A percentile compares a stretch with the other conserved stretches of the same genome.
Conservation (phyloP, 2,113 vertebrate species). For the Nymphicus hollandicus region DNA sequence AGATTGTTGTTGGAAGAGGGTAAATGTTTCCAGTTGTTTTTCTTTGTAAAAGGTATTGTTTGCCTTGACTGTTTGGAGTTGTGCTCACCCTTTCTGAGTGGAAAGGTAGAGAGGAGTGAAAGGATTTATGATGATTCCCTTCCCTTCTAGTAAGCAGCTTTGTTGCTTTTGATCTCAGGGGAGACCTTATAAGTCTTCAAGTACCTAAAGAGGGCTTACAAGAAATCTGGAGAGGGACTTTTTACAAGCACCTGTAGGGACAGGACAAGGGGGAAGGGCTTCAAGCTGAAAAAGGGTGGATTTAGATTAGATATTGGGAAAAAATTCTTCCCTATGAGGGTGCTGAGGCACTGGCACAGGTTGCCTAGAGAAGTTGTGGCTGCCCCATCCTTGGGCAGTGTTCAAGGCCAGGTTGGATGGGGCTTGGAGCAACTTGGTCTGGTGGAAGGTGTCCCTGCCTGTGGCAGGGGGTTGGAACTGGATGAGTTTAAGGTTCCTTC, state of each 20-base stretch:
- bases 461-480: not conserved
- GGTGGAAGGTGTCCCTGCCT: not conserved
- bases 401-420: not conserved
- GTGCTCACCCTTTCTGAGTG: not conserved
- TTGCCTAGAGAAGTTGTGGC: not conserved
- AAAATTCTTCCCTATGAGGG: not conserved
- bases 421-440: not conserved
- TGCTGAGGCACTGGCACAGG: not conserved
- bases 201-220: not conserved
- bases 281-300: not conserved
- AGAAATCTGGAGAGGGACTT: not conserved
- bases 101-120: not conserved
- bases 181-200: not conserved
- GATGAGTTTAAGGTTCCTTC: not conserved
- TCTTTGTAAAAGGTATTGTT: not conserved
- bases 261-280: not conserved
- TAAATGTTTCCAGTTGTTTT: not conserved
- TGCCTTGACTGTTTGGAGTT: not conserved
- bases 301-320: not conserved
- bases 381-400: not conserved
- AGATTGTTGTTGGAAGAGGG: not conserved
- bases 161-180: not conserved
- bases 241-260: not conserved
- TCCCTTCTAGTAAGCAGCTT: not conserved
- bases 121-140: not conserved